Base-by-base conservation (phyloP, 2,797 vertebrate species). In the Coilia nasus region DNA sequence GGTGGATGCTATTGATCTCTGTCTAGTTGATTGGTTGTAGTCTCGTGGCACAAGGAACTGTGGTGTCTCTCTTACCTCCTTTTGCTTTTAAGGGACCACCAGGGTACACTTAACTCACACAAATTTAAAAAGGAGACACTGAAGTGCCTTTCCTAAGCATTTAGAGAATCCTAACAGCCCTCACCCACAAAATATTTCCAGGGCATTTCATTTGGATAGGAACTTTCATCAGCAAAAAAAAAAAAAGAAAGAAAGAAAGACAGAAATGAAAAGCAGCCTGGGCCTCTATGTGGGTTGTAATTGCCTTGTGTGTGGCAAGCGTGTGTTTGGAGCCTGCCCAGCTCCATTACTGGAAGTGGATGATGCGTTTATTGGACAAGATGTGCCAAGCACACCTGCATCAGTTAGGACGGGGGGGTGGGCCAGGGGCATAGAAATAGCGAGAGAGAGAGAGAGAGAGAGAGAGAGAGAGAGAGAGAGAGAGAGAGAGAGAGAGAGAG, bases 351-450 rank as follows among this genome's bases (percentile, higher is more conserved):
- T 21, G 84, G 56, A 78, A 82, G 75, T 60, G 23, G 41, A 60
- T 47, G 82, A 82, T 44, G 82, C 41, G 28, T 91, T 92, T 90
- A 91, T 89, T 54, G 0, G 83, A 90, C 89, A 90, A 84, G 84
- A 87, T 84, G 85, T 86, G 83, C 81, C 25, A 78, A 83, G 88
- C 92, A 90, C 89, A 91, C 89, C 91, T 93, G 89, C 83, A 88
- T 88, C 83, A 41, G 67, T 87, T 31, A 85, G 67, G 83, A 83
- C 83, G 87, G 81, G 85, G 85, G 59, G 23, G n/a, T 62, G 60
- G 4, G 62, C 23, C 14, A 2, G 14, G 35, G 35, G 35, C 35
- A 41, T 41, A 41, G 35, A 41, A 41, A 41, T 2, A 41, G 35
- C 35, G 5, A 17, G 31, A 28, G 17, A 19, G 31, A 15, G 15